phyloP scores from a whole-genome alignment of 2,113 vertebrate species.

The Lonchura striata region DNA sequence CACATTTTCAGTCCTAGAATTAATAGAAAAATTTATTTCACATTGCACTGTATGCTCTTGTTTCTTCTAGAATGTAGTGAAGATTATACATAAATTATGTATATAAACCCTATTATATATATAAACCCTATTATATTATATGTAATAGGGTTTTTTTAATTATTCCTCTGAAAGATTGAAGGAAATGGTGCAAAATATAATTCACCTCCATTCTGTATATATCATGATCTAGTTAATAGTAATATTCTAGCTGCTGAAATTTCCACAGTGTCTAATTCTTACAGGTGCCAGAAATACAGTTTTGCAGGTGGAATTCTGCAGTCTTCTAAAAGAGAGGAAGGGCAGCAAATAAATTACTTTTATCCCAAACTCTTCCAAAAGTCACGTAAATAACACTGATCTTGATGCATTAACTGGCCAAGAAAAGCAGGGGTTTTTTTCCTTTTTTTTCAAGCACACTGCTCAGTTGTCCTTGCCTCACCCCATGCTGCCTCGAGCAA shows the following conservation, averaged over 20 bases:
- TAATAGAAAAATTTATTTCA: not conserved
- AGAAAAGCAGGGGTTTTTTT: not conserved
- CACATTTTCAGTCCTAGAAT: not conserved
- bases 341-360: not conserved
- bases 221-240: not conserved
- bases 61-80: not conserved
- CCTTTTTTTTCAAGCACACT: not conserved
- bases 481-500: not conserved
- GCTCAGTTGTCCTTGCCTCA: slow-evolving; percentile 25
- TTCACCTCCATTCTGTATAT: not conserved
- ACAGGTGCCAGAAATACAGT: not conserved
- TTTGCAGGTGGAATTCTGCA: not conserved
- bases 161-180: not conserved
- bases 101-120: not conserved
- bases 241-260: not conserved
- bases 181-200: not conserved
- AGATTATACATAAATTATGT: not conserved
- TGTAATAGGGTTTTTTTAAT: fast-evolving
- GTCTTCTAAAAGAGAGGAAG: not conserved
- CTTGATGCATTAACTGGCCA: not conserved
- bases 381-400: not conserved
- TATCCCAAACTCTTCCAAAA: not conserved
- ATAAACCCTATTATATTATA: not conserved
- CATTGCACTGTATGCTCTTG: not conserved
- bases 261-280: not conserved